These are phyloP conservation scores for Tinea pellionella DNA, from an alignment of 2,888 invertebrate genomes.

Conservation along the genomic window DNA sequence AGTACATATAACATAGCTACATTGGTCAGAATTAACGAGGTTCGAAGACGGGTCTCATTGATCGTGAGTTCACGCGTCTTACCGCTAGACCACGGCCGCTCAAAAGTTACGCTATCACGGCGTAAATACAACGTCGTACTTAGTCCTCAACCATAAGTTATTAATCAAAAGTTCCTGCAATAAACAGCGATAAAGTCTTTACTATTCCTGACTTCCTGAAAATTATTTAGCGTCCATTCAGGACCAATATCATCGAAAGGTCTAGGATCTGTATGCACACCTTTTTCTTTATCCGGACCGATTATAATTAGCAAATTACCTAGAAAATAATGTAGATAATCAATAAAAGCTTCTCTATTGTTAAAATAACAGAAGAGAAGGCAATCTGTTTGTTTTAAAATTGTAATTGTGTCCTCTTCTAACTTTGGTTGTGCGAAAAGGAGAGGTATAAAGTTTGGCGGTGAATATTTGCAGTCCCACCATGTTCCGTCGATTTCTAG, in stretches of 20 bases:
- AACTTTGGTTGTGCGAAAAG: conserved; percentile 42
- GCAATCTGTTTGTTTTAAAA: conserved; percentile 63
- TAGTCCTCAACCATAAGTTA: no score
- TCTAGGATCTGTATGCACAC: conserved; percentile 77
- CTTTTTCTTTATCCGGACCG: conserved; percentile 73
- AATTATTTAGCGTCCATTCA: conserved; percentile 68
- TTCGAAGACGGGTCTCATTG: no score
- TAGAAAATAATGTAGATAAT: conserved; percentile 73
- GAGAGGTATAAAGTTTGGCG: conserved; percentile 75
- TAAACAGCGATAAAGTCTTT: conserved; percentile 77
- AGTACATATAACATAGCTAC: no score
- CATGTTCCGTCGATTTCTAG: conserved; percentile 83
- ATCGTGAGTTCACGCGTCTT: no score
- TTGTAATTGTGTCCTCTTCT: conserved; percentile 37
- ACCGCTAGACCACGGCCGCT: no score
- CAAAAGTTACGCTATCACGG: no score
- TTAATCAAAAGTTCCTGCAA: conserved; percentile 14
- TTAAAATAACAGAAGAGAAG: conserved; percentile 87
- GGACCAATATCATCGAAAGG: conserved; percentile 72
- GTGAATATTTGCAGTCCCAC: conserved; percentile 84
- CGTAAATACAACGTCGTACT: no score
- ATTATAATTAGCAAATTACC: conserved; percentile 79
- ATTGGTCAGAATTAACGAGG: no score
- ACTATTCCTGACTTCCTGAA: conserved; percentile 71
- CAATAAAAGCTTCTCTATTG: conserved; percentile 73